A percentile compares a stretch with the other conserved stretches of the same genome.
Evolutionary conservation across 2,888 invertebrate species (phyloP).

Genomic region (Litoditis marina): DNA sequence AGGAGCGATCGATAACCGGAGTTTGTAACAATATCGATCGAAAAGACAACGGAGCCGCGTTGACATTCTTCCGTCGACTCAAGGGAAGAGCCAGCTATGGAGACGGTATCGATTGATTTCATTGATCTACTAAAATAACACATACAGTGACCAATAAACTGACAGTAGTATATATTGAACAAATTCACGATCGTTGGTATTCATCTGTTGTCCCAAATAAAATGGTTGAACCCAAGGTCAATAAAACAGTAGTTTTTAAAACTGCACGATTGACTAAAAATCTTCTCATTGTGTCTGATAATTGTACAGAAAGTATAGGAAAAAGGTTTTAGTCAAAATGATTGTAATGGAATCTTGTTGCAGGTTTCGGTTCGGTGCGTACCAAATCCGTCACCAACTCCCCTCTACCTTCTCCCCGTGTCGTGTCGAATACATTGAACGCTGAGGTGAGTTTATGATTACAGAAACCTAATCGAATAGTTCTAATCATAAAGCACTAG

Average conservation of each 20-base stretch:
- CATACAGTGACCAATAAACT: no score
- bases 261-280: no score
- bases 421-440: slow-evolving; percentile 31
- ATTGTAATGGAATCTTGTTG: neutral
- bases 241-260: no score
- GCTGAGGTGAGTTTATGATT: slow-evolving; percentile 16
- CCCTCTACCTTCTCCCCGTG: slow-evolving; percentile 29
- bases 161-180: no score
- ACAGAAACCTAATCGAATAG: neutral
- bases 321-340: no score
- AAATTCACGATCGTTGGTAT: no score
- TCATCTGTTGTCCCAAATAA: neutral
- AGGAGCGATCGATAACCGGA: slow-evolving; percentile 69
- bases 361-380: slow-evolving; percentile 23
- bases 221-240: no score
- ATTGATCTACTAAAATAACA: no score
- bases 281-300: no score
- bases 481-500: neutral
- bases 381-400: slow-evolving; percentile 22
- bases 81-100: slow-evolving; percentile 74
- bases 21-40: slow-evolving; percentile 80
- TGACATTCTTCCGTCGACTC: slow-evolving; percentile 79
- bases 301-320: no score
- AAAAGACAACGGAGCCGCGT: slow-evolving; percentile 78
- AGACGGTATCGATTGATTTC: slow-evolving; percentile 21